These are phyloP conservation scores for Trichacis sp. DNA, from an alignment of 2,888 invertebrate genomes.

Conservation along the genomic window DNA sequence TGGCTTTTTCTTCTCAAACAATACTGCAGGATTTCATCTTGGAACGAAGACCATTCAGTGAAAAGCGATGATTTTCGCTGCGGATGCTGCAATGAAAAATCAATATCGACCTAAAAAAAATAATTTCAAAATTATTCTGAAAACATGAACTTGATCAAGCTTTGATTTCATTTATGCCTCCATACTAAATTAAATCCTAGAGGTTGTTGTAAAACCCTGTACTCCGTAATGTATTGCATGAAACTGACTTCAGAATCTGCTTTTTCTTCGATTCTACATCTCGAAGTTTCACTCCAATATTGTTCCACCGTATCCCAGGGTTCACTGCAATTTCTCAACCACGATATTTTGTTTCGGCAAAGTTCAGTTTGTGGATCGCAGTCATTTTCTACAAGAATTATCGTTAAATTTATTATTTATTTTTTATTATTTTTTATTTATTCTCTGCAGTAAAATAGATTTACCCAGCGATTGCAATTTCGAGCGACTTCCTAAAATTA, in stretches of 20 bases:
- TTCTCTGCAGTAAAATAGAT: no score
- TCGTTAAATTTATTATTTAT: no score
- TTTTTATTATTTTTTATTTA: no score
- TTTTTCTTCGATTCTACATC: slow-evolving; percentile 2
- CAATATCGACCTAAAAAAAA: slow-evolving; percentile 1
- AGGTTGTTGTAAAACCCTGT: background rate
- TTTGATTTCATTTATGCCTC: background rate
- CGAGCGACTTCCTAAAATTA: background rate
- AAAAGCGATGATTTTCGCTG: background rate
- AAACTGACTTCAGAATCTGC: background rate
- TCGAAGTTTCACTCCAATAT: slow-evolving; percentile 12
- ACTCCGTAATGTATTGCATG: background rate
- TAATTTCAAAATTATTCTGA: background rate
- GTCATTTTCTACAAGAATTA: no score
- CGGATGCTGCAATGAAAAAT: slow-evolving; percentile 5
- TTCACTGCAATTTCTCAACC: slow-evolving; percentile 5
- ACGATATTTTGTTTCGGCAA: slow-evolving; percentile 4
- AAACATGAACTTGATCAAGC: no score
- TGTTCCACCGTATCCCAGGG: slow-evolving; percentile 11
- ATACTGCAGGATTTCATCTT: slow-evolving; percentile 3
- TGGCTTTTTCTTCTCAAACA: background rate
- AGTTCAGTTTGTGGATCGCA: no score
- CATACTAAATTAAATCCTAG: background rate
- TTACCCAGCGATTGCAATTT: slow-evolving; percentile 5
- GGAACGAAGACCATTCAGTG: slow-evolving; percentile 2